A percentile compares a stretch with the other conserved stretches of the same genome.
phyloP scores from a whole-genome alignment of 2,113 vertebrate genomes.

The Gnathonemus echidnorhynchus region DNA sequence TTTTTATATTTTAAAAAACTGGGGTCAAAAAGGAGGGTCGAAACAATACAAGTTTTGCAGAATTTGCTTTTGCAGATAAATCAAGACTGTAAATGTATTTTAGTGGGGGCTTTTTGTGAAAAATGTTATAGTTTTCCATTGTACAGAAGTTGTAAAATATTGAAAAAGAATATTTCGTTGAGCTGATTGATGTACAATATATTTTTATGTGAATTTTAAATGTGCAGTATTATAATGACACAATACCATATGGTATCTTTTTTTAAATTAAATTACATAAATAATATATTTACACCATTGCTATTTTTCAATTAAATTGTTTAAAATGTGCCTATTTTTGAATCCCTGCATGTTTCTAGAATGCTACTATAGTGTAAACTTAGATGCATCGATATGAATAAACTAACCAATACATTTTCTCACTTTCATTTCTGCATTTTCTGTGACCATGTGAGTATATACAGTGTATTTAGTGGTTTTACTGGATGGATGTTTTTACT shows the following conservation, averaged over 20 bases:
- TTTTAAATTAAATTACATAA: background rate
- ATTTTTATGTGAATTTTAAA: constrained; percentile 1
- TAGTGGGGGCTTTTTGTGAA: background rate
- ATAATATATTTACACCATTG: background rate
- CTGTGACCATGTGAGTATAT: background rate
- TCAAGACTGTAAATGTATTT: background rate
- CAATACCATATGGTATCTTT: background rate
- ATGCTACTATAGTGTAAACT: background rate
- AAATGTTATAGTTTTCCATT: constrained; percentile 12
- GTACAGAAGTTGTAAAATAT: constrained; percentile 43
- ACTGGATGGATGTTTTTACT: background rate
- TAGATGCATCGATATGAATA: background rate
- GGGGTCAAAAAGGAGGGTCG: background rate
- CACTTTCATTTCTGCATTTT: background rate
- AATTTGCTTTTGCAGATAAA: background rate
- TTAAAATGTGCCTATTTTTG: background rate
- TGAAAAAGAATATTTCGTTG: constrained; percentile 20
- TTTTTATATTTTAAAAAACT: background rate
- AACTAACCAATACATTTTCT: background rate
- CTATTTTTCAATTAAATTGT: background rate
- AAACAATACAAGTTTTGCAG: background rate
- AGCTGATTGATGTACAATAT: constrained; percentile 21
- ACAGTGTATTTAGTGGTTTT: background rate
- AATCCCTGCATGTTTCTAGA: background rate
- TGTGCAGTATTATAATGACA: background rate